Evolutionary conservation across 2,888 invertebrate genomes (phyloP).

Genomic region (Cartodere bifasciata): DNA sequence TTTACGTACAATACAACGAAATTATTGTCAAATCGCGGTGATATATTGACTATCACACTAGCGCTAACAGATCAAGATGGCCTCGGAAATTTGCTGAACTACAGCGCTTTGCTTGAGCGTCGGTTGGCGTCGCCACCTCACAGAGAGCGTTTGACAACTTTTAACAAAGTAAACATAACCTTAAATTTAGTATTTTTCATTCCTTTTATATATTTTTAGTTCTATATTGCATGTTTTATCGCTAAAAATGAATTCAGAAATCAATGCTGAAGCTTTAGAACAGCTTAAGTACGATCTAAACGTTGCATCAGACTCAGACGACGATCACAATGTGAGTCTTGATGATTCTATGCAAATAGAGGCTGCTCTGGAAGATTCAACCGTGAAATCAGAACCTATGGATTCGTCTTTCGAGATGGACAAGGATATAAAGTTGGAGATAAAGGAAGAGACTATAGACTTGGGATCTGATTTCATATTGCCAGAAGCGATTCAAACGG

Average conservation of each 20-base stretch:
- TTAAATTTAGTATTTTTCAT: too few relatives aligned
- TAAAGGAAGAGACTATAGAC: conserved; percentile 20
- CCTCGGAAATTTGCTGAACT: too few relatives aligned
- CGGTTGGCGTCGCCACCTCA: too few relatives aligned
- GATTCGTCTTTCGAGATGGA: conserved; percentile 11
- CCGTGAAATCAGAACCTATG: conserved; percentile 6
- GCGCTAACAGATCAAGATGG: too few relatives aligned
- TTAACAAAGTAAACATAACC: too few relatives aligned
- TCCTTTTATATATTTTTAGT: too few relatives aligned
- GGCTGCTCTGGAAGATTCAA: conserved; percentile 87
- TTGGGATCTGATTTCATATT: conserved; percentile 29
- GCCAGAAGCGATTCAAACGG: conserved; percentile 26
- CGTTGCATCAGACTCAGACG: conserved; percentile 28
- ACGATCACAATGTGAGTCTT: conserved; percentile 95
- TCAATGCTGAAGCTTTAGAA: conserved; percentile 20
- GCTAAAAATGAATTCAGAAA: too few relatives aligned
- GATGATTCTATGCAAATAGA: conserved; percentile 99
- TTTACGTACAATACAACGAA: not conserved
- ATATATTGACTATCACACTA: conserved; percentile 10
- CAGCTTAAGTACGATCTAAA: conserved; percentile 27
- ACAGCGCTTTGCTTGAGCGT: too few relatives aligned
- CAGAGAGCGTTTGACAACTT: too few relatives aligned
- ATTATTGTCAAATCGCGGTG: not conserved
- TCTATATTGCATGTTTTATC: too few relatives aligned
- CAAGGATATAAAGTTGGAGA: conserved; percentile 10